phyloP scores from a whole-genome alignment of 2,113 vertebrate genomes.

The Atherinomorus stipes region DNA sequence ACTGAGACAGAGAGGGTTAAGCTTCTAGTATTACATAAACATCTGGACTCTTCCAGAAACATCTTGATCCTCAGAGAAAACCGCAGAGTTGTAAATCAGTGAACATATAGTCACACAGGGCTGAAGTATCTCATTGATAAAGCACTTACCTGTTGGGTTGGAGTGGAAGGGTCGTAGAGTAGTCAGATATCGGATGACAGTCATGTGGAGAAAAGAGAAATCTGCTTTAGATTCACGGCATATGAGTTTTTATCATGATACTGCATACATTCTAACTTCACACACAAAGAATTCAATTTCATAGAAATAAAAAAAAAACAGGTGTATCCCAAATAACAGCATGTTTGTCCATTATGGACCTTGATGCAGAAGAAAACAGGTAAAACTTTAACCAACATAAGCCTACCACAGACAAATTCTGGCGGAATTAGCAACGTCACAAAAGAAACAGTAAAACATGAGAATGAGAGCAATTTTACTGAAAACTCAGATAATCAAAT shows the following conservation, averaged over 20 bases:
- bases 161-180: background rate
- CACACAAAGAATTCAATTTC: background rate
- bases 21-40: constrained; percentile 1
- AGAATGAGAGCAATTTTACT: too few relatives aligned
- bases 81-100: constrained; percentile 1
- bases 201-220: constrained; percentile 40
- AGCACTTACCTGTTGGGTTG: constrained; percentile 72
- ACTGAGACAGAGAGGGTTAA: background rate
- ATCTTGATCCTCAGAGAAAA: background rate
- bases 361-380: too few relatives aligned
- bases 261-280: background rate
- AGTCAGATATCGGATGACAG: background rate
- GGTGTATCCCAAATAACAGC: too few relatives aligned
- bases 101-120: background rate
- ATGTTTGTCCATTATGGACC: too few relatives aligned
- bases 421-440: too few relatives aligned
- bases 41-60: constrained; percentile 10
- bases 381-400: too few relatives aligned
- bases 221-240: constrained; percentile 14
- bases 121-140: constrained; percentile 18
- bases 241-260: background rate
- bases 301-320: too few relatives aligned
- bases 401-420: too few relatives aligned
- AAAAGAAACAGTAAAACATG: too few relatives aligned
- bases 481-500: too few relatives aligned